Conservation (phyloP, 2,113 vertebrate species). For the Arenaria interpres region DNA sequence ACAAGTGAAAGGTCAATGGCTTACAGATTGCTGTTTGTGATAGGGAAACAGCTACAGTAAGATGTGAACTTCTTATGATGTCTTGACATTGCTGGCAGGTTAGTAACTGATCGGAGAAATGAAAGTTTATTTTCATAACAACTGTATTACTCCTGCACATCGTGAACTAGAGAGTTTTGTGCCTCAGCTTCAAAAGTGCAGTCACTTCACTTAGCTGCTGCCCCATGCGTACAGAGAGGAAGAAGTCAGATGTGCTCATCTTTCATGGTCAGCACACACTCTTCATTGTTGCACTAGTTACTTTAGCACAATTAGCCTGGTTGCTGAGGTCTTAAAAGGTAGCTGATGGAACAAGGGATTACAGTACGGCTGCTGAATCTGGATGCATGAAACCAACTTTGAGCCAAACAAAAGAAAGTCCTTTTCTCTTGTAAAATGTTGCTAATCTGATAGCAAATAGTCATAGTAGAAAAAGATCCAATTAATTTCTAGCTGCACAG, state of each 20-base stretch:
- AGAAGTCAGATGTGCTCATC: background rate
- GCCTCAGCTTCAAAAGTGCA: background rate
- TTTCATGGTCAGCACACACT: background rate
- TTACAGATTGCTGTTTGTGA: slow-evolving; percentile 36
- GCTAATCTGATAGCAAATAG: background rate
- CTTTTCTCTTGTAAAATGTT: background rate
- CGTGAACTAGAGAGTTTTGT: background rate
- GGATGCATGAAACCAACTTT: background rate
- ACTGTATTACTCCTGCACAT: background rate
- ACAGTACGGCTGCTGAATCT: background rate
- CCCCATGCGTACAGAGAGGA: background rate
- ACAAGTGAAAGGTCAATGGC: slow-evolving; percentile 56
- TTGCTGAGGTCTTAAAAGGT: slow-evolving; percentile 5
- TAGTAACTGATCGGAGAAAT: background rate
- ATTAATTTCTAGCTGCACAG: background rate
- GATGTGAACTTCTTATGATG: background rate
- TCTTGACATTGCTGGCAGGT: background rate
- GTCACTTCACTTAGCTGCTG: background rate
- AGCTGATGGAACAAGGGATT: background rate
- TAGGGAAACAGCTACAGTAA: background rate
- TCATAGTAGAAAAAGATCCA: background rate
- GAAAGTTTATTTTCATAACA: background rate
- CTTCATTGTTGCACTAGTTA: background rate
- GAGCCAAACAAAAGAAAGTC: background rate
- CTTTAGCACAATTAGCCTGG: background rate